Conservation (phyloP, 2,797 vertebrate species). For the Synanceia verrucosa region DNA sequence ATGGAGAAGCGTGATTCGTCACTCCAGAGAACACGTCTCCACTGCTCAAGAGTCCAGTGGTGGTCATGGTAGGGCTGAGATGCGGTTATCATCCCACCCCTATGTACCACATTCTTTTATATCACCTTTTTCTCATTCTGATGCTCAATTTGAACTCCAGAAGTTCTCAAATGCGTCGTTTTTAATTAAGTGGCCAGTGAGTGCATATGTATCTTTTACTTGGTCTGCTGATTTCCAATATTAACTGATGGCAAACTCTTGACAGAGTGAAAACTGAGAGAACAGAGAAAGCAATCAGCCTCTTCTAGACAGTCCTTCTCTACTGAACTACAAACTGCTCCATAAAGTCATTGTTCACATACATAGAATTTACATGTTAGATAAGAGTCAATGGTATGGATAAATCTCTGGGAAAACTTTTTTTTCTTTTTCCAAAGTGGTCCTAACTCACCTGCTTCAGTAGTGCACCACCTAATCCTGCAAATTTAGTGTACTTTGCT, state of each 20-base stretch:
- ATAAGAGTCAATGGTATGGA: not conserved
- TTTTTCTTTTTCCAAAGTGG: not conserved
- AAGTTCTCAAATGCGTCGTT: too few species aligned
- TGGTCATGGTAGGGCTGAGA: too few species aligned
- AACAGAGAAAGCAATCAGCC: not conserved
- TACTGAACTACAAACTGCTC: not conserved
- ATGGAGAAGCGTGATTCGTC: too few species aligned
- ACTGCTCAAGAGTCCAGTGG: too few species aligned
- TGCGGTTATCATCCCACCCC: too few species aligned
- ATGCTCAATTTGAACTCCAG: too few species aligned
- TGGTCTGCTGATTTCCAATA: not conserved
- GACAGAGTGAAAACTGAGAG: not conserved
- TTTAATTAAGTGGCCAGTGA: too few species aligned
- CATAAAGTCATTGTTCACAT: not conserved
- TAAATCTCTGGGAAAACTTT: not conserved
- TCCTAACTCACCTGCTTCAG: not conserved
- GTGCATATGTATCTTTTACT: too few species aligned
- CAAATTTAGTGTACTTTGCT: not conserved
- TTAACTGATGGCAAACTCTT: not conserved
- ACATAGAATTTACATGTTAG: not conserved
- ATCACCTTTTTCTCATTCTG: too few species aligned
- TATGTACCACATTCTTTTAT: too few species aligned
- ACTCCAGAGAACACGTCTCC: too few species aligned
- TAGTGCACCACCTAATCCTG: not conserved
- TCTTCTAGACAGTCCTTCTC: not conserved